phyloP scores from a whole-genome alignment of 2,113 vertebrate genomes.

The Tenrec ecaudatus region DNA sequence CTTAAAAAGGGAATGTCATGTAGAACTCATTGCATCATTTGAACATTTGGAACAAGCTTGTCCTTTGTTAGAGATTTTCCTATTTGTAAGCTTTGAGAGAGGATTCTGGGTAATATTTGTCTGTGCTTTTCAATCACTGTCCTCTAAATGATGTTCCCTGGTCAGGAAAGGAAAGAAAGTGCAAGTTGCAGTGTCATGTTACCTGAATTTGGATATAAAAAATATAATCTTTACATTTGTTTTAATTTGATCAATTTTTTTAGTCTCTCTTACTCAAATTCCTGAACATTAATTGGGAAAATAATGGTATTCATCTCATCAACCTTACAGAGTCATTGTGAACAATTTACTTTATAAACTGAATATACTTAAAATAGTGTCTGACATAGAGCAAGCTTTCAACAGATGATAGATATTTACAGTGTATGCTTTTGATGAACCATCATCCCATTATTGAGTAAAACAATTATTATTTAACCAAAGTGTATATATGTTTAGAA shows the following conservation, averaged over 20 bases:
- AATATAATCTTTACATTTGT: neutral
- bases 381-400: neutral
- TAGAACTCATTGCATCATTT: neutral
- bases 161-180: neutral
- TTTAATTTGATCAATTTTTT: neutral
- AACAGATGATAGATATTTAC: neutral
- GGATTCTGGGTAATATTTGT: neutral
- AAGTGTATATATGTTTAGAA: neutral
- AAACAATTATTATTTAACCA: neutral
- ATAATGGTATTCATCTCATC: neutral
- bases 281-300: neutral
- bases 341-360: neutral
- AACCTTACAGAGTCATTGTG: neutral
- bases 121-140: neutral
- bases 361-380: neutral
- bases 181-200: neutral
- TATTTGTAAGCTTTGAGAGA: neutral
- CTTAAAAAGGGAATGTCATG: neutral
- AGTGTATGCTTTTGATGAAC: neutral
- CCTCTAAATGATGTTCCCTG: neutral
- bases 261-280: neutral
- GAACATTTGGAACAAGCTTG: neutral
- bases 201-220: neutral
- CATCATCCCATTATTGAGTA: neutral
- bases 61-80: neutral